These are phyloP conservation scores for Aporophyla lueneburgensis DNA, from an alignment of 2,888 invertebrate genomes.

Conservation along the genomic window DNA sequence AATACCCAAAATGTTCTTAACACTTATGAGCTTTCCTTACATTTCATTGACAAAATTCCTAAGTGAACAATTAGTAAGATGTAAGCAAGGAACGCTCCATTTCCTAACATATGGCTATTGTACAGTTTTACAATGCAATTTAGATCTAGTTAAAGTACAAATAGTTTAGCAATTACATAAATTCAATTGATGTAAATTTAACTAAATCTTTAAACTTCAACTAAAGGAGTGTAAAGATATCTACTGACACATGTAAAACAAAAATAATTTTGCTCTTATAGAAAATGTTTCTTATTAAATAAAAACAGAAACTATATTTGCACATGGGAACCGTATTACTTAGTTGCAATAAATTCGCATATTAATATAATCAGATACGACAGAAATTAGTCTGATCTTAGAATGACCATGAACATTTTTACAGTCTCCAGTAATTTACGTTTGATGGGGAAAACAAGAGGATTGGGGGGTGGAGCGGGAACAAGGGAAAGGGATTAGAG, in stretches of 20 bases:
- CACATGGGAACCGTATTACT: conserved; percentile 85
- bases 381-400: conserved; percentile 84
- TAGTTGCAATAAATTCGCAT: conserved; percentile 84
- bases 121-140: conserved; percentile 89
- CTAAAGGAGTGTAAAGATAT: conserved; percentile 87
- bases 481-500: conserved; percentile 76
- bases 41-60: conserved; percentile 86
- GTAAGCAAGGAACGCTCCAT: conserved; percentile 88
- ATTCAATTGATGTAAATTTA: conserved; percentile 89
- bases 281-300: conserved; percentile 86
- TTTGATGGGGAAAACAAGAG: conserved; percentile 79
- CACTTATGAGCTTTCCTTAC: conserved; percentile 88
- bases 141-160: conserved; percentile 91
- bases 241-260: conserved; percentile 87
- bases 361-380: conserved; percentile 80
- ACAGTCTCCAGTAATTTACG: conserved; percentile 85
- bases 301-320: conserved; percentile 86
- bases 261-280: conserved; percentile 87
- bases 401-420: conserved; percentile 83
- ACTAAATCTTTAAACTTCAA: conserved; percentile 87
- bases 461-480: conserved; percentile 75
- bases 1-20: conserved; percentile 89
- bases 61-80: conserved; percentile 81
- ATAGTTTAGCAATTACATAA: conserved; percentile 89
- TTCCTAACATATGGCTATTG: conserved; percentile 89